A percentile compares a stretch with the other conserved stretches of the same genome.
Conservation (phyloP, 2,888 invertebrate species). For the Smittia aterrima region DNA sequence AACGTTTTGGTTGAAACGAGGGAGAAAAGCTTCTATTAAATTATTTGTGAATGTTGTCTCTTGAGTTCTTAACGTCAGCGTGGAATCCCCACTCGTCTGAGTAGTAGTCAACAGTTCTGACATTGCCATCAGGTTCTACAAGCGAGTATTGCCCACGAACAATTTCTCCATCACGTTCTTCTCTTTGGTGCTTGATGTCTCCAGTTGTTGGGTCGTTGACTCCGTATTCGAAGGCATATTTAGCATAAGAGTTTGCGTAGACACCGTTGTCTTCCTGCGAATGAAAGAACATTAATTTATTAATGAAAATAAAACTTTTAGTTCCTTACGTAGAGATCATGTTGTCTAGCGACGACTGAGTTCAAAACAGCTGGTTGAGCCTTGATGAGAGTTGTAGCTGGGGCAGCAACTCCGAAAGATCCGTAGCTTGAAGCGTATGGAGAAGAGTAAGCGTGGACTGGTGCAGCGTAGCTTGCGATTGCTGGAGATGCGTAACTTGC, state of each 20-base stretch:
- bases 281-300: too few species aligned
- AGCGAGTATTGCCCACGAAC: conserved; percentile 68
- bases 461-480: neutral
- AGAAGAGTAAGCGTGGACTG: neutral
- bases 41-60: conserved; percentile 52
- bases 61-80: conserved; percentile 67
- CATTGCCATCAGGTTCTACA: conserved; percentile 67
- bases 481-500: conserved; percentile 43
- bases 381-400: conserved; percentile 51
- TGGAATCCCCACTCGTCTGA: conserved; percentile 75
- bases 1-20: neutral
- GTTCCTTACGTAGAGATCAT: conserved; percentile 62
- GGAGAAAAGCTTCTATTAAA: neutral
- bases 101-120: conserved; percentile 68
- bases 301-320: conserved; percentile 29
- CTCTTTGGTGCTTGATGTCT: conserved; percentile 71
- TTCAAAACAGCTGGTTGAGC: conserved; percentile 54
- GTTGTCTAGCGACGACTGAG: conserved; percentile 61
- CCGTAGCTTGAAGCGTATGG: conserved; percentile 4
- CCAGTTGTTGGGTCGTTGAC: conserved; percentile 74
- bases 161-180: conserved; percentile 70
- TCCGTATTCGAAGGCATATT: conserved; percentile 70
- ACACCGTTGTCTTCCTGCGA: conserved; percentile 58
- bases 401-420: conserved; percentile 46
- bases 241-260: conserved; percentile 50